Percentiles rank a stretch among this genome's conserved stretches.
These are phyloP conservation scores for Cyphomyrus plagiostoma DNA, from an alignment of 2,113 vertebrate genomes.

Conservation along the genomic window DNA sequence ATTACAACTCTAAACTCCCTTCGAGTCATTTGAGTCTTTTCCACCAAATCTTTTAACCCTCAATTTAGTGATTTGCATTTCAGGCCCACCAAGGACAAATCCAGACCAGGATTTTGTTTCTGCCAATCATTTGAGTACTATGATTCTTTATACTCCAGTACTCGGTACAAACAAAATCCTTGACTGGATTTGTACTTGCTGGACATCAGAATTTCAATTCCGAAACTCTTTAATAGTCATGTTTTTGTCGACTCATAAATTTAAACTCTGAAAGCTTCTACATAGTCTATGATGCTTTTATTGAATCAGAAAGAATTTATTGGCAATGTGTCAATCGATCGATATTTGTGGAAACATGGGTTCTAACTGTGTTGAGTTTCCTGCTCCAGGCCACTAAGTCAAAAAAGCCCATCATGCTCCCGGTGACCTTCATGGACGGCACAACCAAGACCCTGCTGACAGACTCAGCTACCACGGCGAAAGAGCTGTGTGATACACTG, in stretches of 20 bases:
- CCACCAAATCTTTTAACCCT: not conserved
- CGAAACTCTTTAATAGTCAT: not conserved
- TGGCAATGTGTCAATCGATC: not conserved
- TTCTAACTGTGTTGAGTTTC: not conserved
- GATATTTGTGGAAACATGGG: not conserved
- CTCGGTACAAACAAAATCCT: too few relatives aligned
- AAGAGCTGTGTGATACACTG: slow-evolving; percentile 81
- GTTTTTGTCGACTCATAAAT: not conserved
- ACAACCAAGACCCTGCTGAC: slow-evolving; percentile 92
- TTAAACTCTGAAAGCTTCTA: not conserved
- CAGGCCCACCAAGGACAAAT: too few relatives aligned
- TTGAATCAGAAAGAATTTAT: not conserved
- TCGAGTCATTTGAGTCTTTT: not conserved
- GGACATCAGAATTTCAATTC: not conserved
- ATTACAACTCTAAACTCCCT: not conserved
- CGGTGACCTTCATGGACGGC: slow-evolving; percentile 97
- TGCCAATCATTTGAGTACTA: too few relatives aligned
- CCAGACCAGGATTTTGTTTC: too few relatives aligned
- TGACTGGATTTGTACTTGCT: too few relatives aligned
- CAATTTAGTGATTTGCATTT: not conserved
- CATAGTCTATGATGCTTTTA: not conserved
- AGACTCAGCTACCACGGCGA: slow-evolving; percentile 88
- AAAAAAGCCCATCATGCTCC: slow-evolving; percentile 95
- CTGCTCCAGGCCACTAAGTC: slow-evolving; percentile 85
- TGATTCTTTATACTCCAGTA: too few relatives aligned